These are phyloP conservation scores for Mustela nigripes DNA, from an alignment of 2,113 vertebrate genomes.

Conservation along the genomic window DNA sequence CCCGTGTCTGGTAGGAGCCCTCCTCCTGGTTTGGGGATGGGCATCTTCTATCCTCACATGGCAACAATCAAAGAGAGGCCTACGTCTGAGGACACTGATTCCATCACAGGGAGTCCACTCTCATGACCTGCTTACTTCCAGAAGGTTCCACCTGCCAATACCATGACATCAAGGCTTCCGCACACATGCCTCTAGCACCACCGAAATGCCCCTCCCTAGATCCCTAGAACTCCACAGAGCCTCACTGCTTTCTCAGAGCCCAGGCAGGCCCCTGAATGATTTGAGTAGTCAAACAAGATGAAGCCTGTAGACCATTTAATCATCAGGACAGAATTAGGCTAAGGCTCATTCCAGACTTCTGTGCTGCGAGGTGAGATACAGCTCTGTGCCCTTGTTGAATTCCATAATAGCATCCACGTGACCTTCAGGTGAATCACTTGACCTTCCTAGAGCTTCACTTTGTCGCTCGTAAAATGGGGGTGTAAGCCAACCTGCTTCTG, in stretches of 20 bases:
- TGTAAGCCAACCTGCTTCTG: not conserved
- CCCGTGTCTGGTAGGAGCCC: not conserved
- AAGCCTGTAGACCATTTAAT: not conserved
- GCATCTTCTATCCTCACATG: not conserved
- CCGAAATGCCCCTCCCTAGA: not conserved
- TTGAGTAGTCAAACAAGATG: not conserved
- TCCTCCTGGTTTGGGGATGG: not conserved
- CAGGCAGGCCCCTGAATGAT: not conserved
- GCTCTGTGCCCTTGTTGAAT: not conserved
- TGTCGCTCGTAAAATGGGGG: not conserved
- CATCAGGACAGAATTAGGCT: not conserved
- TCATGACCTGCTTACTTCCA: not conserved
- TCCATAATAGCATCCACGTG: not conserved
- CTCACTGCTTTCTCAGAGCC: not conserved
- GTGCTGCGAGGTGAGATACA: not conserved
- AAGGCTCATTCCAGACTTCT: no score
- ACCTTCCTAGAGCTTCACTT: not conserved
- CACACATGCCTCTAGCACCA: not conserved
- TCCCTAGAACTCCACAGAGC: not conserved
- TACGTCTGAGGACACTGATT: not conserved
- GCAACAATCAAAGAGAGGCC: not conserved
- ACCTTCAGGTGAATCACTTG: not conserved
- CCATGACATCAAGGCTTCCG: not conserved
- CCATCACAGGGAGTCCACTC: not conserved
- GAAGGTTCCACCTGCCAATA: not conserved